Evolutionary conservation across 2,113 vertebrate species (phyloP).

Genomic region (Tapirus terrestris): DNA sequence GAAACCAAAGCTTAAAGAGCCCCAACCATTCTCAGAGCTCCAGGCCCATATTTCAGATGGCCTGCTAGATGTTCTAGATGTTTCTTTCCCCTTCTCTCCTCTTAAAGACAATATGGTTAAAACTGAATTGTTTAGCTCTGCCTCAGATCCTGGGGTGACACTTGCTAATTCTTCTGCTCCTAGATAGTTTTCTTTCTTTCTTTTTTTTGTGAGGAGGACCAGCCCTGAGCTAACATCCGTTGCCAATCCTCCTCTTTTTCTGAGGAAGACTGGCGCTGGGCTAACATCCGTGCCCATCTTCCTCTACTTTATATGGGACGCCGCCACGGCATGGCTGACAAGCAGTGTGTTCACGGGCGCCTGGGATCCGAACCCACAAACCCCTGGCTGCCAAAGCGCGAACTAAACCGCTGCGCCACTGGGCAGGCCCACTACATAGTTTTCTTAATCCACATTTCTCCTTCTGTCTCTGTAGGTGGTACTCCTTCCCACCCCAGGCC

Average conservation of each 20-base stretch:
- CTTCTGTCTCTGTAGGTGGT: neutral
- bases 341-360: too few relatives aligned
- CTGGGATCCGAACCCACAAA: too few relatives aligned
- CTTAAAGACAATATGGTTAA: neutral
- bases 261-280: too few relatives aligned
- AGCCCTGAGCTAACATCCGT: too few relatives aligned
- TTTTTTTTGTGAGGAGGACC: too few relatives aligned
- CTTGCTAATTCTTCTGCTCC: neutral
- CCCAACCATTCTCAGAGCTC: neutral
- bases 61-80: neutral
- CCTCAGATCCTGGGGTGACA: neutral
- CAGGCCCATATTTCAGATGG: neutral
- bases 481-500: neutral
- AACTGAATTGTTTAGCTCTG: neutral
- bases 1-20: neutral
- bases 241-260: too few relatives aligned
- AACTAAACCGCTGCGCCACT: too few relatives aligned
- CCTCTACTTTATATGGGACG: too few relatives aligned
- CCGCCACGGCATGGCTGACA: too few relatives aligned
- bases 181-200: neutral
- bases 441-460: neutral
- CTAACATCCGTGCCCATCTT: too few relatives aligned
- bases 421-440: too few relatives aligned
- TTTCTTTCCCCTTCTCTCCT: neutral
- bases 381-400: too few relatives aligned